Evolutionary conservation across 1,140 invertebrate genomes (phyloP).

Genomic region (Paracyclopina nana): DNA sequence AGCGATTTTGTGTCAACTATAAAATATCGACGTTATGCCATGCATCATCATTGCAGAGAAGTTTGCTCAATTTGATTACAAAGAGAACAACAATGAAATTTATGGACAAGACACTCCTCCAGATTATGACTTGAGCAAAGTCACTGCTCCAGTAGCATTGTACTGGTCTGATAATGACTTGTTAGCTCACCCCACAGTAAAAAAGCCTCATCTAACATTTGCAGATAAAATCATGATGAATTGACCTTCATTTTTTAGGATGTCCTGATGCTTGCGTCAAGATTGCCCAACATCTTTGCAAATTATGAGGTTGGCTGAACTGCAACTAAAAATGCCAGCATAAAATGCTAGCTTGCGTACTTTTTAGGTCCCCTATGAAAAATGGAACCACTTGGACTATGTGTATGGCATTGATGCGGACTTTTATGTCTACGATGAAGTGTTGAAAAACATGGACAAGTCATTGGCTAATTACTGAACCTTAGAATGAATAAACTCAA

Average conservation of each 20-base stretch:
- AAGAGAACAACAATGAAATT: not conserved
- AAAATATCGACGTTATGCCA: too few species aligned
- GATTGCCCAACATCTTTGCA: slow-evolving; percentile 17
- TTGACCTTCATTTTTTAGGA: too few species aligned
- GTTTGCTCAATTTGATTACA: not conserved
- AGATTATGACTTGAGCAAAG: not conserved
- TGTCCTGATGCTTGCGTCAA: not conserved
- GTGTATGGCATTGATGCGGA: slow-evolving; percentile 25
- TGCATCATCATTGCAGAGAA: not conserved
- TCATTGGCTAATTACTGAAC: too few species aligned
- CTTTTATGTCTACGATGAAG: slow-evolving; percentile 22
- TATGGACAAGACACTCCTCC: not conserved
- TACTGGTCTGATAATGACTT: slow-evolving; percentile 49
- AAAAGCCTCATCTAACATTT: not conserved
- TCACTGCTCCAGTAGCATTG: slow-evolving; percentile 38
- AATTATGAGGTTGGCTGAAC: too few species aligned
- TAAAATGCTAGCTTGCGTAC: too few species aligned
- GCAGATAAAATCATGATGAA: too few species aligned
- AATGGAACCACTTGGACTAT: slow-evolving; percentile 26
- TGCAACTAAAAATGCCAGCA: too few species aligned
- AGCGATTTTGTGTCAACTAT: too few species aligned
- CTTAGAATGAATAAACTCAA: too few species aligned
- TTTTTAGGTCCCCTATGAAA: slow-evolving; percentile 20
- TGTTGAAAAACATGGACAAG: slow-evolving; percentile 22
- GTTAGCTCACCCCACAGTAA: slow-evolving; percentile 33